phyloP scores from a whole-genome alignment of 2,888 invertebrate species.

The Masnerella sp. region DNA sequence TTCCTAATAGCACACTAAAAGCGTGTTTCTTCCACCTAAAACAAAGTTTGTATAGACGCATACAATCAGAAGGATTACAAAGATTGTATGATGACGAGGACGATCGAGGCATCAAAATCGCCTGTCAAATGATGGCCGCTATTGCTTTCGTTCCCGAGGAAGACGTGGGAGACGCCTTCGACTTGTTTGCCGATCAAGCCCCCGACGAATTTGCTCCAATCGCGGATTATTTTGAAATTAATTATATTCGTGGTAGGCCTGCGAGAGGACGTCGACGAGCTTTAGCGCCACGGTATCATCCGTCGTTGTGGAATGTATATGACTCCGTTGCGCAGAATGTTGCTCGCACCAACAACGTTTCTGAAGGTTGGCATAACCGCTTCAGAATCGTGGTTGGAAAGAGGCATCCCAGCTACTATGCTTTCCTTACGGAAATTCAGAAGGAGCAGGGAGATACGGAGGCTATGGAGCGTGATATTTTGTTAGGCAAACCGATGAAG shows the following conservation, averaged over 20 bases:
- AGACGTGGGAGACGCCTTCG: constrained; percentile 18
- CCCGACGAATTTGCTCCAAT: constrained; percentile 10
- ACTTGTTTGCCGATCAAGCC: constrained; percentile 10
- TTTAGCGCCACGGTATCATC: constrained; percentile 11
- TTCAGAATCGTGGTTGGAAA: constrained; percentile 6
- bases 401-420: constrained; percentile 12
- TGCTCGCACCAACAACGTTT: constrained; percentile 8
- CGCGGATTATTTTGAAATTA: constrained; percentile 27
- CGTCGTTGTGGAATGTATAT: constrained; percentile 11
- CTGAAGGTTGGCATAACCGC: constrained; percentile 10
- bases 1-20: constrained; percentile 7
- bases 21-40: constrained; percentile 1
- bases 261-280: constrained; percentile 31
- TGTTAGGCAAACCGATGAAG: neutral
- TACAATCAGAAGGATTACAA: constrained; percentile 19
- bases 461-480: constrained; percentile 4
- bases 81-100: constrained; percentile 5
- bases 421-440: neutral
- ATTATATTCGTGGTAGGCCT: constrained; percentile 17
- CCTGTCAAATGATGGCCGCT: constrained; percentile 24
- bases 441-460: constrained; percentile 20
- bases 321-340: constrained; percentile 3
- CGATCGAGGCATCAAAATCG: constrained; percentile 15
- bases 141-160: constrained; percentile 18
- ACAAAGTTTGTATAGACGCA: neutral